phyloP scores from a whole-genome alignment of 2,113 vertebrate genomes.

The Casuarius casuarius region DNA sequence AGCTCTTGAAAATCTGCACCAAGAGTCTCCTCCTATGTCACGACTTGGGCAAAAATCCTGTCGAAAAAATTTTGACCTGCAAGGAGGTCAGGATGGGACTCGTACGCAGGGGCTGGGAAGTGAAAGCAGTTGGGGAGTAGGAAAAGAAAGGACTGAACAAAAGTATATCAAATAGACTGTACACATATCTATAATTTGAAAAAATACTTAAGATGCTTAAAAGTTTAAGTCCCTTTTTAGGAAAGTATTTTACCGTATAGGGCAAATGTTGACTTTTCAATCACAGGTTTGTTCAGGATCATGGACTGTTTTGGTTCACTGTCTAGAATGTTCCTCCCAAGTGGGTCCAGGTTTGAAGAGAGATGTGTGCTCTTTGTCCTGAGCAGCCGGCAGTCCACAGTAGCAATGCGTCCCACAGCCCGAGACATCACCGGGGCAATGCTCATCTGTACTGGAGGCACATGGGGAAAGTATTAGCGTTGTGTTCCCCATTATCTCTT shows the following conservation, averaged over 20 bases:
- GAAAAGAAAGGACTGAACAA: conserved; percentile 3
- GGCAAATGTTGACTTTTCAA: conserved; percentile 42
- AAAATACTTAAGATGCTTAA: neutral
- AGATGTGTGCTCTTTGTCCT: conserved; percentile 29
- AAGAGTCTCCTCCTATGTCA: neutral
- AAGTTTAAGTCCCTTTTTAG: conserved; percentile 20
- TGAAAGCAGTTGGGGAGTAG: neutral
- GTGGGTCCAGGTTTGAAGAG: conserved; percentile 31
- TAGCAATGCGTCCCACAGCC: neutral
- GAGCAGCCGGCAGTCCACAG: neutral
- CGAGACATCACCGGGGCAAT: neutral
- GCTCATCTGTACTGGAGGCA: neutral
- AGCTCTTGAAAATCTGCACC: neutral
- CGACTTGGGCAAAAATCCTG: neutral
- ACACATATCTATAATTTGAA: neutral
- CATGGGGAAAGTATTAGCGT: neutral
- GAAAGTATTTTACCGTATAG: neutral
- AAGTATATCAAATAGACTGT: neutral
- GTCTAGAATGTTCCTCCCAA: conserved; percentile 16
- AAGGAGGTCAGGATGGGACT: neutral
- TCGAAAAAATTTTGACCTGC: neutral
- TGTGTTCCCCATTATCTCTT: neutral
- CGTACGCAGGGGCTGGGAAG: neutral
- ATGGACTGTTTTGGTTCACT: conserved; percentile 42
- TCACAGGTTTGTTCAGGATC: conserved; percentile 37